These are phyloP conservation scores for Drosophila tropicalis DNA, from an alignment of 1,140 invertebrate species.

Conservation along the genomic window DNA sequence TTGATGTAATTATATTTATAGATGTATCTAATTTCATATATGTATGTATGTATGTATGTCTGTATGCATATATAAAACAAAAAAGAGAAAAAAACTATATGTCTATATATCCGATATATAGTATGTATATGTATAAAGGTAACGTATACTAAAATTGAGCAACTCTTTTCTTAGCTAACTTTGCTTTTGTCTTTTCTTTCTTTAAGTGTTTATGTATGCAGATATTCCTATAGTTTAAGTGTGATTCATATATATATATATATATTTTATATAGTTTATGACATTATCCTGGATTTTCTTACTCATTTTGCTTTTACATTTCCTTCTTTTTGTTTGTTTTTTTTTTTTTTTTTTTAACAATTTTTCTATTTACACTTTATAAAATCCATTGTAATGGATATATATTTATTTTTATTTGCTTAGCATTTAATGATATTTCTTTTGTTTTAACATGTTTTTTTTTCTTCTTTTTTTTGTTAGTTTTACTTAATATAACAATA, in stretches of 20 bases:
- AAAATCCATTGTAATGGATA: constrained; percentile 9
- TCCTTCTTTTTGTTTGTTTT: neutral
- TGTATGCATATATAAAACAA: constrained; percentile 30
- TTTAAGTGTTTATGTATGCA: neutral
- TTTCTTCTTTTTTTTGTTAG: neutral
- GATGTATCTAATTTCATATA: constrained; percentile 8
- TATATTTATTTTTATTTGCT: constrained; percentile 35
- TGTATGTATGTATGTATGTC: constrained; percentile 15
- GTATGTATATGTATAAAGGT: neutral
- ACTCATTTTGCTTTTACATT: neutral
- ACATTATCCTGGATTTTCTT: neutral
- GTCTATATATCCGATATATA: no score
- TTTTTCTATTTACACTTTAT: constrained; percentile 44
- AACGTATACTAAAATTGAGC: constrained; percentile 29
- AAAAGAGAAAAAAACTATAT: constrained; percentile 17
- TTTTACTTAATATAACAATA: constrained; percentile 47
- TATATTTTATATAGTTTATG: neutral
- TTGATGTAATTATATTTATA: neutral
- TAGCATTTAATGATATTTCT: constrained; percentile 71
- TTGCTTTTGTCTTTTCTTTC: neutral
- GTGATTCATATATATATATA: constrained; percentile 2
- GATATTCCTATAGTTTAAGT: constrained; percentile 3
- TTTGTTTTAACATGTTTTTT: constrained; percentile 11
- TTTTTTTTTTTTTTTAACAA: constrained; percentile 26
- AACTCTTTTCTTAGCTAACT: constrained; percentile 18